These are phyloP conservation scores for Clusia tigrina DNA, from an alignment of 2,888 invertebrate species.

Conservation along the genomic window DNA sequence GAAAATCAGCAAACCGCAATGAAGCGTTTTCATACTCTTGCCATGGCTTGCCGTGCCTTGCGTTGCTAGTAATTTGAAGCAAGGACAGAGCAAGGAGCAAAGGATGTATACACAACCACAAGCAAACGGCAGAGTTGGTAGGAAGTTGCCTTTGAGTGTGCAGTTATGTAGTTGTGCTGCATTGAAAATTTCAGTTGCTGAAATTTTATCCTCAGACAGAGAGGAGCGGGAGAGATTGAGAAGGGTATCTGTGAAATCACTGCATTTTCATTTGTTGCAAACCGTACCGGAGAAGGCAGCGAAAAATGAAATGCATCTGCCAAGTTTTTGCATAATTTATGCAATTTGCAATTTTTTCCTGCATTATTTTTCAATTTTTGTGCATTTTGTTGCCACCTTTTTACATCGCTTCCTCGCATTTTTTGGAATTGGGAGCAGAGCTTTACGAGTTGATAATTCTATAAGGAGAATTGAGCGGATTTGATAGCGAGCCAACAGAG, in stretches of 20 bases:
- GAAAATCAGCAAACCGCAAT: conserved; percentile 6
- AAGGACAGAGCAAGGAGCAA: not conserved
- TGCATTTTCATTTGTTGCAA: not conserved
- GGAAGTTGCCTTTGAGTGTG: too few relatives aligned
- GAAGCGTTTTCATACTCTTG: conserved; percentile 4
- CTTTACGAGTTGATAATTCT: too few relatives aligned
- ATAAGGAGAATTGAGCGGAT: too few relatives aligned
- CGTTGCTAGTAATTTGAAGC: not conserved
- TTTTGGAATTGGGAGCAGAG: too few relatives aligned
- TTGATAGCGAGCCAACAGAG: too few relatives aligned
- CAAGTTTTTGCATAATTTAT: conserved; percentile 1
- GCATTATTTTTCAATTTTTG: not conserved
- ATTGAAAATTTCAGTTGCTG: too few relatives aligned
- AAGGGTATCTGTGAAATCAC: not conserved
- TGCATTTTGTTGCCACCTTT: not conserved
- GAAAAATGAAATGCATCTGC: conserved; percentile 3
- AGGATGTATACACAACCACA: not conserved
- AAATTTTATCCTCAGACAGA: too few relatives aligned
- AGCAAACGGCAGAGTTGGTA: not conserved
- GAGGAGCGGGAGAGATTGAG: not conserved
- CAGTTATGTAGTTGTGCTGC: too few relatives aligned
- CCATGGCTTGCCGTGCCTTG: not conserved
- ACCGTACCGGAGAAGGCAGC: not conserved
- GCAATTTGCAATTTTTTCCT: conserved; percentile 1
- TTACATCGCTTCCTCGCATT: too few relatives aligned